Evolutionary conservation across 2,113 vertebrate genomes (phyloP), one percentile per base, ranked within the genome.

Genomic region (Strigops habroptila): DNA sequence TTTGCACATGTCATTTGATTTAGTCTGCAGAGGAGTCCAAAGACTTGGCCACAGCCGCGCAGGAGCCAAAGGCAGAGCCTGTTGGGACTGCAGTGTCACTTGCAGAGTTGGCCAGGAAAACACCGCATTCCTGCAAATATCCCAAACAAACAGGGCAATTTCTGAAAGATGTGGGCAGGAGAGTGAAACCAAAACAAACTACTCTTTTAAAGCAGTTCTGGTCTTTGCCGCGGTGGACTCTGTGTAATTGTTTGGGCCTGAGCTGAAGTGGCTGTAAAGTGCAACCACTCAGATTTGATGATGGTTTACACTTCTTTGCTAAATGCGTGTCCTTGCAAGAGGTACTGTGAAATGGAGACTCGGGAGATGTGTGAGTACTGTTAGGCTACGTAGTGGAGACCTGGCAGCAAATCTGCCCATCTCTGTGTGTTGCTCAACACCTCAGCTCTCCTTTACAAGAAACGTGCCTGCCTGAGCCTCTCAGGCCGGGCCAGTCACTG

Each of bases 241-340:
- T 4, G 1, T 84, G 76, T 44, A 75, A 31, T 69, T 97, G 86
- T 95, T 96, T 94, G 86, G 89, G 33, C 57, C 89, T 75, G 48
- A 82, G 62, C 62, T 88, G 93, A 95, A 96, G 95, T 92, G 91
- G 73, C 48, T 95, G 62, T 92, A 44, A 91, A 97, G 91, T 92
- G 88, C 89, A 86, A 0, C 77, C 94, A 87, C 84, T 97, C 89
- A 76, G 75, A 55, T 90, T 70, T 65, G 57, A 79, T 74, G 76
- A 46, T 43, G 67, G 83, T 92, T 95, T 95, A 92, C 37, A 62
- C 62, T 81, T 76, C 37, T 41, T 63, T 65, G 78, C 87, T 89
- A 30, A 93, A 87, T 37, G 57, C 57, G 81, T 62, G 22, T 82
- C 57, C n/a, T 55, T 89, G 3, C 8, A 49, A 44, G 89, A 92